A percentile compares a stretch with the other conserved stretches of the same genome.
These are phyloP conservation scores for Lepisosteus osseus DNA, from an alignment of 2,113 vertebrate genomes.

Conservation along the genomic window DNA sequence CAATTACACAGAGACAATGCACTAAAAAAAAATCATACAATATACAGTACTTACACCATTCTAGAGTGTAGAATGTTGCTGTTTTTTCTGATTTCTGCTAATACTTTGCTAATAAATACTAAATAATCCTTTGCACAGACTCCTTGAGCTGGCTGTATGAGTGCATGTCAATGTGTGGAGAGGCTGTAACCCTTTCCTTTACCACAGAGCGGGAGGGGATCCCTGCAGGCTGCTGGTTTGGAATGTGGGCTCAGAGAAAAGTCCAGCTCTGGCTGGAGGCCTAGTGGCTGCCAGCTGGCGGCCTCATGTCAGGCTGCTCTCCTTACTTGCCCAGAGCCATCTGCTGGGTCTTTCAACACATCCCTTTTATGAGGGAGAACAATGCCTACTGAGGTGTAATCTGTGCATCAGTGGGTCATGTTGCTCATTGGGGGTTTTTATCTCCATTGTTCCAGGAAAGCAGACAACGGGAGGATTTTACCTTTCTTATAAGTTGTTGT, in stretches of 20 bases:
- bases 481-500: background rate
- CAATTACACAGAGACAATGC: too few species aligned
- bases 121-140: too few species aligned
- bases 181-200: background rate
- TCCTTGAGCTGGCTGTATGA: background rate
- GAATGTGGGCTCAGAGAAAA: constrained; percentile 29
- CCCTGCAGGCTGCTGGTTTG: constrained; percentile 30
- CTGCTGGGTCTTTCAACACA: constrained; percentile 54
- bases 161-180: constrained; percentile 18
- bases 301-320: constrained; percentile 50
- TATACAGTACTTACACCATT: too few species aligned
- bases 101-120: too few species aligned
- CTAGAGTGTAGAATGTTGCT: too few species aligned
- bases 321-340: constrained; percentile 55
- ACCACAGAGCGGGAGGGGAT: background rate
- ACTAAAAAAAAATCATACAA: too few species aligned
- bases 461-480: background rate
- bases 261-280: constrained; percentile 35
- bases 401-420: constrained; percentile 42
- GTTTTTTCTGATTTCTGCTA: too few species aligned
- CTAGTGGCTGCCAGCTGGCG: constrained; percentile 46
- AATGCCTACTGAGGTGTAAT: constrained; percentile 57
- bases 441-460: constrained; percentile 11
- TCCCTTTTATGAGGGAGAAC: constrained; percentile 56
- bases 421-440: constrained; percentile 18